A percentile compares a stretch with the other conserved stretches of the same genome.
phyloP scores from a whole-genome alignment of 1,140 invertebrate genomes.

The Asbolus verrucosus region DNA sequence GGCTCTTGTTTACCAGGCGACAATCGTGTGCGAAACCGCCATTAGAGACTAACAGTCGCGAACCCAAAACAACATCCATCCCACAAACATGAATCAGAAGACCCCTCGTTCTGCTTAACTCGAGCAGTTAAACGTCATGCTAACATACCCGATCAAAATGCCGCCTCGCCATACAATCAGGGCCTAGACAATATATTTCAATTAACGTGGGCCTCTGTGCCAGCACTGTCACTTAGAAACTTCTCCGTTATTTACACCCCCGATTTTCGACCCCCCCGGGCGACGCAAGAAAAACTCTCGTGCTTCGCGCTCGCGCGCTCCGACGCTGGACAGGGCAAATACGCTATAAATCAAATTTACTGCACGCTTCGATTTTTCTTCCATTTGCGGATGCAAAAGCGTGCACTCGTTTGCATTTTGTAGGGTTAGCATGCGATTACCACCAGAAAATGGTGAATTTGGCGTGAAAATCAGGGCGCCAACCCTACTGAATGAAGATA shows the following conservation, averaged over 20 bases:
- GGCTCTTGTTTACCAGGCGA: constrained; percentile 15
- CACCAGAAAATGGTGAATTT: constrained; percentile 10
- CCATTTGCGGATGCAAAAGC: not conserved
- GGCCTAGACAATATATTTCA: constrained; percentile 63
- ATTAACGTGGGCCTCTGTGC: constrained; percentile 59
- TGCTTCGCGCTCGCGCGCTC: not conserved
- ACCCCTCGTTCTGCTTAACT: constrained; percentile 18
- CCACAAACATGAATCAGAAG: constrained; percentile 54
- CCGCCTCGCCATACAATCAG: constrained; percentile 60
- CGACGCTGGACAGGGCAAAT: not conserved
- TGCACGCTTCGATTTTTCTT: not conserved
- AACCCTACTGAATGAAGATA: constrained; percentile 20
- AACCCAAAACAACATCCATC: constrained; percentile 2
- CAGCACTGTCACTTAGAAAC: constrained; percentile 61
- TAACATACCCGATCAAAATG: constrained; percentile 56
- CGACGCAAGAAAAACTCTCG: constrained; percentile 1
- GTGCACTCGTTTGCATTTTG: not conserved
- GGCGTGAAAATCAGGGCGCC: not conserved
- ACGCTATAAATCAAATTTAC: not conserved
- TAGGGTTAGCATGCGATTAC: not conserved
- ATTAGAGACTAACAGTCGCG: constrained; percentile 2
- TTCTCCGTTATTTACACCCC: constrained; percentile 64
- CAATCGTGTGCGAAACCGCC: constrained; percentile 4
- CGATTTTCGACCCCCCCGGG: constrained; percentile 9
- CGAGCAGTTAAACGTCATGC: constrained; percentile 56